These are phyloP conservation scores for Dermochelys coriacea DNA, from an alignment of 2,797 vertebrate species.

Conservation along the genomic window DNA sequence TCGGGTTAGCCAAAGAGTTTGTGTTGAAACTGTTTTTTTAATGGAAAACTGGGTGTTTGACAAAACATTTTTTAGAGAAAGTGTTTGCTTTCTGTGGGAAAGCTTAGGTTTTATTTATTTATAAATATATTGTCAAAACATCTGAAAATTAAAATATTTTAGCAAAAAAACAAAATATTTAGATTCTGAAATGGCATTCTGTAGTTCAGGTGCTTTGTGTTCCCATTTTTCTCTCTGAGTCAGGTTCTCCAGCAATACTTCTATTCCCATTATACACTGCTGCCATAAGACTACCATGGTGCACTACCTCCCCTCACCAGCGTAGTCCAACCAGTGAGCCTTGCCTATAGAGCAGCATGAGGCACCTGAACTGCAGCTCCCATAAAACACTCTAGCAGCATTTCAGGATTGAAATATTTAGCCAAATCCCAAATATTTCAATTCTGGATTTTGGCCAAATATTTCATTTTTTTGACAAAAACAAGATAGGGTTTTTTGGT, in stretches of 20 bases:
- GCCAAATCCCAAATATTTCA: not conserved
- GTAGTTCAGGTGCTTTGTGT: not conserved
- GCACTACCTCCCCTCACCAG: not conserved
- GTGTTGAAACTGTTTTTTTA: not conserved
- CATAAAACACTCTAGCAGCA: not conserved
- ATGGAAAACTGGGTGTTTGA: not conserved
- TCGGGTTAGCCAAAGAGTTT: not conserved
- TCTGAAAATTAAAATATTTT: not conserved
- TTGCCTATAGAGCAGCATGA: not conserved
- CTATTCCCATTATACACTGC: not conserved
- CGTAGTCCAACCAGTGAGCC: not conserved
- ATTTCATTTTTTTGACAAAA: not conserved
- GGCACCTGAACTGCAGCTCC: not conserved
- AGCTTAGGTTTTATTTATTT: not conserved
- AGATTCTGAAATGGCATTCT: not conserved
- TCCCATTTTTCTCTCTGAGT: not conserved
- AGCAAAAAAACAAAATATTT: not conserved
- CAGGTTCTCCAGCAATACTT: not conserved
- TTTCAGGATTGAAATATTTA: not conserved
- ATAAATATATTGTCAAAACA: not conserved
- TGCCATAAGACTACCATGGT: not conserved
- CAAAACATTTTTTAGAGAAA: not conserved
- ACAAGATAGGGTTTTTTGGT: not conserved
- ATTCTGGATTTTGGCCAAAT: not conserved
- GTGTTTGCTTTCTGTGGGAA: not conserved